phyloP scores from a whole-genome alignment of 2,797 vertebrate genomes.

The Coracias cyanogaster region DNA sequence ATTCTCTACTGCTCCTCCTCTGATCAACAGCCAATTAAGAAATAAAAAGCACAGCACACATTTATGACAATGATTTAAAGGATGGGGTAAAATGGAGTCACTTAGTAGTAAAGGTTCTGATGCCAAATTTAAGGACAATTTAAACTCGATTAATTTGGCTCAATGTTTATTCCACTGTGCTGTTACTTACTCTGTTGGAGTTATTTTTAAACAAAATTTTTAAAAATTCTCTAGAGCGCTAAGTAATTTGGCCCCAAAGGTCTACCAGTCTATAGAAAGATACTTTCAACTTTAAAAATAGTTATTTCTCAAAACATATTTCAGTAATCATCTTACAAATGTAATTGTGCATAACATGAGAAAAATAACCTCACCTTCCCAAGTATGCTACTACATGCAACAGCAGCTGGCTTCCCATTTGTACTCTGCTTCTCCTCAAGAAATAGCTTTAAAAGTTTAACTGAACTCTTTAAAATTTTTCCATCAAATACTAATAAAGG shows the following conservation, averaged over 20 bases:
- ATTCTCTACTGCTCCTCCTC: neutral
- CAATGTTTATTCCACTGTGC: neutral
- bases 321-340: neutral
- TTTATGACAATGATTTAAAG: neutral
- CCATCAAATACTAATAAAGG: neutral
- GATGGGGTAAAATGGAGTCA: neutral
- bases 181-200: neutral
- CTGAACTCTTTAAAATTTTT: neutral
- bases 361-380: neutral
- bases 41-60: neutral
- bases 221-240: neutral
- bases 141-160: neutral
- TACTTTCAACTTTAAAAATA: neutral
- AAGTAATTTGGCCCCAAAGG: neutral
- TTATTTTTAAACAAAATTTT: neutral
- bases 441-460: neutral
- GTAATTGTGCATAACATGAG: neutral
- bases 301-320: neutral
- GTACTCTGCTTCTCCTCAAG: neutral
- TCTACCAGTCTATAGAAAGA: neutral
- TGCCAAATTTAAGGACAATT: neutral
- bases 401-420: neutral
- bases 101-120: neutral
- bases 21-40: neutral
- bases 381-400: neutral